Conservation (phyloP, 2,797 vertebrate species). For the Muscicapa comitata region DNA sequence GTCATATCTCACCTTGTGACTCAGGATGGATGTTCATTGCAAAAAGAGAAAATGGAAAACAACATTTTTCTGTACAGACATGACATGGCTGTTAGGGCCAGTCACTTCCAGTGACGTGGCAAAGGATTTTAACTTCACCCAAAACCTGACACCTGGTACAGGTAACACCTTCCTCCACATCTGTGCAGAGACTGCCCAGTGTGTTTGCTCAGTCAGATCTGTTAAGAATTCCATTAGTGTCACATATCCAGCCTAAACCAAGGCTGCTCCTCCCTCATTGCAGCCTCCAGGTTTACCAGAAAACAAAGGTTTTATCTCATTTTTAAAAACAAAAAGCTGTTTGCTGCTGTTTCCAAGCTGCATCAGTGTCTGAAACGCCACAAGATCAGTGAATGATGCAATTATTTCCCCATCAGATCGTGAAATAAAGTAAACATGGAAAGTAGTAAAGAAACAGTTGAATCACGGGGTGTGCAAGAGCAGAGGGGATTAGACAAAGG, state of each 20-base stretch:
- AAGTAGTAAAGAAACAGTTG: slow-evolving; percentile 27
- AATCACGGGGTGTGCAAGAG: neutral
- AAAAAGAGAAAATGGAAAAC: neutral
- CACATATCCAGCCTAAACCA: neutral
- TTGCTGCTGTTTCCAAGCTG: slow-evolving; percentile 22
- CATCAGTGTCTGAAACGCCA: neutral
- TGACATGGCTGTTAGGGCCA: neutral
- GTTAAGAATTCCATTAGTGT: neutral
- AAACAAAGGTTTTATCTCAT: neutral
- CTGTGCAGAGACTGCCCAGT: neutral
- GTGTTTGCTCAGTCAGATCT: neutral
- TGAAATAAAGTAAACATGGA: slow-evolving; percentile 36
- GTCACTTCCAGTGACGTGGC: neutral
- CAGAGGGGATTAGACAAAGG: neutral
- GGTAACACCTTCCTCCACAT: neutral
- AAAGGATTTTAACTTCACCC: neutral
- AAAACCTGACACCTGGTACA: neutral
- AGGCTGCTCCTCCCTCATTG: neutral
- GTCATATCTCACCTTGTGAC: neutral
- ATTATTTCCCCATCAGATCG: slow-evolving; percentile 43
- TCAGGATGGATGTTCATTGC: neutral
- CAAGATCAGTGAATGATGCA: slow-evolving; percentile 21
- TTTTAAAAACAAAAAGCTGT: neutral
- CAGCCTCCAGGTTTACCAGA: neutral
- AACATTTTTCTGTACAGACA: neutral